Evolutionary conservation across 2,113 vertebrate genomes (phyloP).

Genomic region (Grammomys dolichurus): DNA sequence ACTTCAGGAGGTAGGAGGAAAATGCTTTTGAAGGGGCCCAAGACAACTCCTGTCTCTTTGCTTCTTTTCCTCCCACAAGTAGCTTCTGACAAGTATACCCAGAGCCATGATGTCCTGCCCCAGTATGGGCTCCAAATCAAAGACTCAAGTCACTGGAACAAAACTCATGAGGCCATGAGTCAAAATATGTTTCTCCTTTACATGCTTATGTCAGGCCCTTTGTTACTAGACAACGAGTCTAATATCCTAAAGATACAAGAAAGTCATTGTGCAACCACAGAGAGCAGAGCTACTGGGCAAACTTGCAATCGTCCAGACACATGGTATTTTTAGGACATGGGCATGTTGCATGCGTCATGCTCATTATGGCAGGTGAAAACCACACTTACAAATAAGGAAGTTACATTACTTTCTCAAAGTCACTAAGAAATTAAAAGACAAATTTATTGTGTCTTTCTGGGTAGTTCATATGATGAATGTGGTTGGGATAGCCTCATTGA

Average conservation of each 20-base stretch:
- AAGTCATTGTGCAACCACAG: neutral
- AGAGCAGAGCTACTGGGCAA: neutral
- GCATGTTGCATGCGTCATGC: neutral
- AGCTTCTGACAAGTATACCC: neutral
- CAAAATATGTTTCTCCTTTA: neutral
- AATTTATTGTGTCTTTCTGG: constrained; percentile 27
- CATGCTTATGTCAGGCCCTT: neutral
- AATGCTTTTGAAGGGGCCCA: neutral
- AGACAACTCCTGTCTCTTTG: neutral
- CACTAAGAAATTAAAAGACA: constrained; percentile 26
- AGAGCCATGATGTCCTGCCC: neutral
- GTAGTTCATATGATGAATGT: neutral
- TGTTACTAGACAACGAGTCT: neutral
- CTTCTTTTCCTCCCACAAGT: neutral
- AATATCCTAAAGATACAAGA: neutral
- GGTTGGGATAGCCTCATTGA: neutral
- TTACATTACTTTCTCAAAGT: constrained; percentile 13
- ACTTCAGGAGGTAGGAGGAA: neutral
- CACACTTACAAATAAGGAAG: neutral
- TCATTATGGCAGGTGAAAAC: constrained; percentile 9
- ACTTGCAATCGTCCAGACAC: neutral
- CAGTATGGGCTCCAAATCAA: neutral
- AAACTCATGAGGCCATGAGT: neutral
- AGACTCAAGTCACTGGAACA: neutral
- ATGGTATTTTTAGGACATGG: neutral